Base-by-base conservation (phyloP, 1,140 invertebrate genomes). In the Anastrepha obliqua region DNA sequence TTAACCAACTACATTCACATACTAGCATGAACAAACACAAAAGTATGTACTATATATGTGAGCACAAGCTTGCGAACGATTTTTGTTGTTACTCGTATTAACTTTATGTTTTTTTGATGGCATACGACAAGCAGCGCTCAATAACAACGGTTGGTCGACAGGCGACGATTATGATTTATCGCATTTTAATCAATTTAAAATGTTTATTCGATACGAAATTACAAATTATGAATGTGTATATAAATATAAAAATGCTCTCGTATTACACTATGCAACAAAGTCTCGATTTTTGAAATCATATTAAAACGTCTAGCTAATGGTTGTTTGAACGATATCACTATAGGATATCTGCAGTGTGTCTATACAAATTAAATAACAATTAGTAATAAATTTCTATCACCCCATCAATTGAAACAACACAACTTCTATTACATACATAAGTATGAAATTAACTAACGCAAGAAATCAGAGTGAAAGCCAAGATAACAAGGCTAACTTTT, bases 181-280 rank as follows among this genome's bases (percentile, higher is more conserved):
- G 91, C 90, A 89, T 92, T 92, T 92, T 92, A 92, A 92, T 92
- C 91, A 92, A 92, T 92, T 92, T 91, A 91, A 92, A 91, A 92
- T 91, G 91, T 92, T 91, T 90, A 92, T 90, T 59, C 90, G 91
- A 92, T 92, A 92, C 90, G 89, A 89, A 20, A 92, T 92, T 91
- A 90, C 89, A 92, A 92, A 92, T 92, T 92, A 92, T 92, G 90
- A 91, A 91, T 92, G 44, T 60, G 55, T 86, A n/a, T 20, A 58
- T 3, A 58, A 20, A 81, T 62, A 0, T 20, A 55, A 55, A 3
- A n/a, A 55, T 81, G 11, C 55, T 9, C 3, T 2, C 13, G 15
- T 89, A 47, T 47, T 17, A 74, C 67, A 74, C 42, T 47, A 47
- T 74, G 67, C 42, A 15, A 17, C 42, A 74, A 47, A 62, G 60